Percentiles rank a stretch among this genome's conserved stretches.
Evolutionary conservation across 2,888 invertebrate species (phyloP).

Genomic region (Sesia bembeciformis): DNA sequence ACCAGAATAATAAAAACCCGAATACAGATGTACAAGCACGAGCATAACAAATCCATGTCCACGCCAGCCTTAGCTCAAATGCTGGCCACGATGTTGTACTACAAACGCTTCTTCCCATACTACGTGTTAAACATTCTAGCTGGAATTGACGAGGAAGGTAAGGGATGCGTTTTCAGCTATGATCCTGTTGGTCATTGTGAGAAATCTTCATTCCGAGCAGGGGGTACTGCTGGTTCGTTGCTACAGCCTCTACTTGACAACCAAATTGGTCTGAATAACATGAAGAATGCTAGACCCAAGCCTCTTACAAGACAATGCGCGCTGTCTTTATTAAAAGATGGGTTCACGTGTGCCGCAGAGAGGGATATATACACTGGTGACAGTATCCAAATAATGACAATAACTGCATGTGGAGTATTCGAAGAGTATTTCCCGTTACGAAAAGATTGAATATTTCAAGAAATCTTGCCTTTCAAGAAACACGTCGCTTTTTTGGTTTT

Average conservation of each 20-base stretch:
- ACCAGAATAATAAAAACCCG: conserved; percentile 82
- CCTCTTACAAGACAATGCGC: conserved; percentile 83
- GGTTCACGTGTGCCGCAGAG: conserved; percentile 93
- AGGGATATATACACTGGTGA: conserved; percentile 95
- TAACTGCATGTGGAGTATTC: conserved; percentile 67
- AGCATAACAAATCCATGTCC: conserved; percentile 87
- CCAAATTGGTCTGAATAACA: conserved; percentile 88
- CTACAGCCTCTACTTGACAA: conserved; percentile 90
- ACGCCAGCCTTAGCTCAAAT: conserved; percentile 90
- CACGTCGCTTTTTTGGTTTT: too few relatives aligned
- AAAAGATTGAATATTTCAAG: conserved; percentile 75
- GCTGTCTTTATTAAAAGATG: conserved; percentile 84
- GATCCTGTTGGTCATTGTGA: conserved; percentile 94
- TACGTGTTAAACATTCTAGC: conserved; percentile 91
- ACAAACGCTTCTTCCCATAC: conserved; percentile 94
- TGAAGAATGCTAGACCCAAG: conserved; percentile 69
- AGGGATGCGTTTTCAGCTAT: conserved; percentile 90
- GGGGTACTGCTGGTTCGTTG: conserved; percentile 81
- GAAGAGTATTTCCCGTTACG: conserved; percentile 79
- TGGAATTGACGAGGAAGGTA: conserved; percentile 88
- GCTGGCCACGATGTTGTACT: conserved; percentile 90
- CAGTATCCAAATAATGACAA: conserved; percentile 82
- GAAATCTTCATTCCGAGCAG: conserved; percentile 81
- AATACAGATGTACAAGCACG: conserved; percentile 90
- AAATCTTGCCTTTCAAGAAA: too few relatives aligned